These are phyloP conservation scores for Dioctria rufipes DNA, from an alignment of 2,888 invertebrate genomes.

Conservation along the genomic window DNA sequence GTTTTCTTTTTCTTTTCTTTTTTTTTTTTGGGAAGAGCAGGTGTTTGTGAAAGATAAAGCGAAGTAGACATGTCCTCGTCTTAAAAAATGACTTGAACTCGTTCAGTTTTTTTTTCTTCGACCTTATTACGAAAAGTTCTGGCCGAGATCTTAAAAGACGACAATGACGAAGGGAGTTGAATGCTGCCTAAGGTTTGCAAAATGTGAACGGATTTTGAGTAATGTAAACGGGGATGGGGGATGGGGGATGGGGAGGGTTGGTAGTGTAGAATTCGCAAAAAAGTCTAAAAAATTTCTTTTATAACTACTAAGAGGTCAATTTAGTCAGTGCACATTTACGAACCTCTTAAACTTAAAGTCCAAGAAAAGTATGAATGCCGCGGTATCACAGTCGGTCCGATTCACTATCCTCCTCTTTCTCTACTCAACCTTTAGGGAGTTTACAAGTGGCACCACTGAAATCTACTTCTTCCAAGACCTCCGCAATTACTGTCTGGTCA, in stretches of 20 bases:
- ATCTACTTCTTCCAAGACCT: not conserved
- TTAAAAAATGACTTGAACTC: conserved; percentile 49
- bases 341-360: not conserved
- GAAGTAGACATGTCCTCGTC: conserved; percentile 44
- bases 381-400: conserved; percentile 4
- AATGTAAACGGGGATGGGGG: no score
- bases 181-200: not conserved
- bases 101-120: conserved; percentile 12
- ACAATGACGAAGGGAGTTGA: not conserved
- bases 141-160: no score
- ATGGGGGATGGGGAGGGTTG: no score
- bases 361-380: not conserved
- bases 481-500: conserved; percentile 45
- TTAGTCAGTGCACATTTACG: conserved; percentile 16
- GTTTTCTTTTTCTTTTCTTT: no score
- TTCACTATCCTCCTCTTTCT: not conserved
- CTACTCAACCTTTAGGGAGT: not conserved
- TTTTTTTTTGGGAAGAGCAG: conserved; percentile 22
- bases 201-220: no score
- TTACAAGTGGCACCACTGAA: conserved; percentile 17
- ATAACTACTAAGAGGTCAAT: conserved; percentile 40
- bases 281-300: not conserved
- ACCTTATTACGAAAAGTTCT: conserved; percentile 5
- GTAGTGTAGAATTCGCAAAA: not conserved
- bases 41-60: conserved; percentile 49